Evolutionary conservation across 1,140 invertebrate genomes (phyloP).

Genomic region (Eupeodes corollae): DNA sequence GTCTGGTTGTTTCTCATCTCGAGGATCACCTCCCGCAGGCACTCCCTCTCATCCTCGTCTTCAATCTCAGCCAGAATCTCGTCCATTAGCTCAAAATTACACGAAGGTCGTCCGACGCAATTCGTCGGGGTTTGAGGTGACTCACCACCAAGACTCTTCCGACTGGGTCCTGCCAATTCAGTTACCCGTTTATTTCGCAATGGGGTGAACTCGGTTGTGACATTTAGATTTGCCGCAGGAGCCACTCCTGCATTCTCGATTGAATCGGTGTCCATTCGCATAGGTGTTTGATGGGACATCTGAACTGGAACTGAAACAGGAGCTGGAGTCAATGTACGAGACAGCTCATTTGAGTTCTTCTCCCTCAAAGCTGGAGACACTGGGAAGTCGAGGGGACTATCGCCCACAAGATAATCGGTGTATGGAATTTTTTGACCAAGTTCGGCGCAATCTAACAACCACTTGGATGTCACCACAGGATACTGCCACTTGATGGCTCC

Average conservation of each 20-base stretch:
- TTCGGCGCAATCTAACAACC: constrained; percentile 61
- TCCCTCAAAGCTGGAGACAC: constrained; percentile 17
- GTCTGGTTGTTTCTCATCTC: constrained; percentile 32
- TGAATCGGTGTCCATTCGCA: constrained; percentile 1
- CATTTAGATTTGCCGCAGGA: background rate
- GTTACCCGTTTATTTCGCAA: constrained; percentile 27
- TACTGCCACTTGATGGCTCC: constrained; percentile 71
- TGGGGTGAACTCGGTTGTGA: constrained; percentile 18
- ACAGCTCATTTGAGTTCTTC: constrained; percentile 5
- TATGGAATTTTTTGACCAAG: constrained; percentile 45
- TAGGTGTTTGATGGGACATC: background rate
- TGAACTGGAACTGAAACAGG: constrained; percentile 1
- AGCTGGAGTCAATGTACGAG: background rate
- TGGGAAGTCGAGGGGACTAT: constrained; percentile 28
- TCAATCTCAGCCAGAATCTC: constrained; percentile 19
- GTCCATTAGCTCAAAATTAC: constrained; percentile 28
- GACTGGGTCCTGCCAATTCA: constrained; percentile 15
- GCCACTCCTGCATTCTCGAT: background rate
- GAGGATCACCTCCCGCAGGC: constrained; percentile 26
- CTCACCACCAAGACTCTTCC: constrained; percentile 7
- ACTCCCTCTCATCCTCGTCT: constrained; percentile 20
- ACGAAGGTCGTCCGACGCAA: constrained; percentile 7
- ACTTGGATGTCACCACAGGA: constrained; percentile 60
- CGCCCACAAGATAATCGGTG: constrained; percentile 48
- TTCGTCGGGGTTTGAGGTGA: constrained; percentile 24